A percentile compares a stretch with the other conserved stretches of the same genome.
Conservation (phyloP, 2,797 vertebrate genomes). For the Philypnodon macrostomus region DNA sequence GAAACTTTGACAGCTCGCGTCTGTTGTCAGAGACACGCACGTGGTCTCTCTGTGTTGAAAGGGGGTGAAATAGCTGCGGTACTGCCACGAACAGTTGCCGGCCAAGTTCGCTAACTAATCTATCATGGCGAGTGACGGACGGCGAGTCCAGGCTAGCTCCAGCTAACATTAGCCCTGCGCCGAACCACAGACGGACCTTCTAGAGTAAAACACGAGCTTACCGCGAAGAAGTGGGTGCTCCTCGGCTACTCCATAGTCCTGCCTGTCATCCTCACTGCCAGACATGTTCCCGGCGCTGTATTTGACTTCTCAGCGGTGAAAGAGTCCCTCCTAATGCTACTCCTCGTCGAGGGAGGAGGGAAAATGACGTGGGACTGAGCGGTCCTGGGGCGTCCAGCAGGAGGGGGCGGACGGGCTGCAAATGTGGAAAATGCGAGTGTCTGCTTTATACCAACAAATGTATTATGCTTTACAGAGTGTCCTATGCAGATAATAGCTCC, state of each 20-base stretch:
- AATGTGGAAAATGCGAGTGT: slow-evolving; percentile 9
- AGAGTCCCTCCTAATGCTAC: slow-evolving; percentile 66
- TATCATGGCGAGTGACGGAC: slow-evolving; percentile 60
- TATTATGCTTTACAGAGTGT: slow-evolving; percentile 9
- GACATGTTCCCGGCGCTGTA: slow-evolving; percentile 67
- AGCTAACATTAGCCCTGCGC: slow-evolving; percentile 64
- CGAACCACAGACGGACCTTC: slow-evolving; percentile 58
- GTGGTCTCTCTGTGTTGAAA: accelerated
- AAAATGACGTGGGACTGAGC: slow-evolving; percentile 75
- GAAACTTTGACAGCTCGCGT: slow-evolving; percentile 61
- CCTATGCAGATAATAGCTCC: slow-evolving; percentile 38
- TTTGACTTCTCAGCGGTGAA: slow-evolving; percentile 47
- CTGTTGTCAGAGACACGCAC: slow-evolving; percentile 3
- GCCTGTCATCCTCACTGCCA: slow-evolving; percentile 79
- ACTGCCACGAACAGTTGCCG: slow-evolving; percentile 25
- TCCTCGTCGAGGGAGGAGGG: slow-evolving; percentile 75
- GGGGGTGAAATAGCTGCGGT: background rate
- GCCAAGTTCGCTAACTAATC: slow-evolving; percentile 68
- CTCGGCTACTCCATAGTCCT: slow-evolving; percentile 66
- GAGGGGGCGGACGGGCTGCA: slow-evolving; percentile 53
- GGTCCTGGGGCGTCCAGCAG: slow-evolving; percentile 72
- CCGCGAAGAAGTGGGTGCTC: slow-evolving; percentile 72
- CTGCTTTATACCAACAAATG: slow-evolving; percentile 23
- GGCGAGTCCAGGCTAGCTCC: slow-evolving; percentile 49
- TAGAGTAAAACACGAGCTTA: slow-evolving; percentile 47